Percentiles rank a stretch among this genome's conserved stretches.
These are phyloP conservation scores for Rhynchomys soricoides DNA, from an alignment of 2,113 vertebrate species.

Conservation along the genomic window DNA sequence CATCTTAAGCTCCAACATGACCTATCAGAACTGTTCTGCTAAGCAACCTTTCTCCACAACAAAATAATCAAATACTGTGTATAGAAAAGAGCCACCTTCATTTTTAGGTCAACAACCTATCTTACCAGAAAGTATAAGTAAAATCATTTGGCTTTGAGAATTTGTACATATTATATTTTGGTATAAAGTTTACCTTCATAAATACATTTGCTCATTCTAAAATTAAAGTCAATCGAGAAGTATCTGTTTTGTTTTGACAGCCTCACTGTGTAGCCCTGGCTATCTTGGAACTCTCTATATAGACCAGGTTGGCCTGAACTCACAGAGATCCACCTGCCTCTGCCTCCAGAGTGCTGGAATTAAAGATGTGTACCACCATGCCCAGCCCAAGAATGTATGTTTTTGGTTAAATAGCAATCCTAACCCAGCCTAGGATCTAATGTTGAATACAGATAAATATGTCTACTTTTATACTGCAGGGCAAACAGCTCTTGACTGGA, in stretches of 20 bases:
- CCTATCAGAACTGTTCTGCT: constrained; percentile 11
- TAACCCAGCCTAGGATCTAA: constrained; percentile 28
- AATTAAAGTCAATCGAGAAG: constrained; percentile 50
- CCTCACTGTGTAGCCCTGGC: not conserved
- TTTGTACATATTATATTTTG: not conserved
- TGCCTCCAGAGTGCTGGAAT: not conserved
- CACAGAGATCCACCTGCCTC: not conserved
- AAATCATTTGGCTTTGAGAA: constrained; percentile 65
- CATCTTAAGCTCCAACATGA: constrained; percentile 37
- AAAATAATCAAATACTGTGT: constrained; percentile 33
- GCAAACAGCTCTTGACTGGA: constrained; percentile 25
- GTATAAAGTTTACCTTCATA: constrained; percentile 54
- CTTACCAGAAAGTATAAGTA: not conserved
- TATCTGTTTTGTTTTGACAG: constrained; percentile 29
- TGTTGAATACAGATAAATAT: not conserved
- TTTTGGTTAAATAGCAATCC: not conserved
- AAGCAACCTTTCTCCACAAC: constrained; percentile 27
- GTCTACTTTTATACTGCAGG: not conserved
- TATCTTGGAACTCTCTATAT: not conserved
- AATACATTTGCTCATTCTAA: constrained; percentile 34
- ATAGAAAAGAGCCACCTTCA: not conserved
- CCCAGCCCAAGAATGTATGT: not conserved
- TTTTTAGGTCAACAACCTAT: constrained; percentile 27
- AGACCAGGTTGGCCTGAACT: not conserved
- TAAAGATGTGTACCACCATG: not conserved